Evolutionary conservation across 2,888 invertebrate genomes (phyloP).

Genomic region (Noctua pronuba): DNA sequence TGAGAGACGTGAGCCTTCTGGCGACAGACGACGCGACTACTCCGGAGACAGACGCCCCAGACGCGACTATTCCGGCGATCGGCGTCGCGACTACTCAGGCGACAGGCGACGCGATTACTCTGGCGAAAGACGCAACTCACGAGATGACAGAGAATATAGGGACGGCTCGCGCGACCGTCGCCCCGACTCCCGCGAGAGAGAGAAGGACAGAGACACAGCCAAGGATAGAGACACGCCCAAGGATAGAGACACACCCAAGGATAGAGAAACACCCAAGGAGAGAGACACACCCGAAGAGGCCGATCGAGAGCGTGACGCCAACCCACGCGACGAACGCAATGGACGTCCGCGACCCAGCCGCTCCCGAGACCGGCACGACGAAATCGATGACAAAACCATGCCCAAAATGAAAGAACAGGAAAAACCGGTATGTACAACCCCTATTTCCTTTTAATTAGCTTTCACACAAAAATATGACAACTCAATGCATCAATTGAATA

Average conservation of each 20-base stretch:
- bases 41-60: slow-evolving; percentile 58
- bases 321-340: slow-evolving; percentile 73
- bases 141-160: slow-evolving; percentile 43
- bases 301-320: slow-evolving; percentile 34
- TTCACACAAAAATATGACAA: not conserved
- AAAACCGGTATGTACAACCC: slow-evolving; percentile 91
- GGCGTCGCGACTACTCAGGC: slow-evolving; percentile 56
- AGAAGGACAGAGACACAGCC: slow-evolving; percentile 36
- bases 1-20: slow-evolving; percentile 61
- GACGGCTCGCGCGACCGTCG: slow-evolving; percentile 60
- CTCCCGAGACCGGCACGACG: slow-evolving; percentile 78
- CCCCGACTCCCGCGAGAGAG: slow-evolving; percentile 55
- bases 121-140: slow-evolving; percentile 51
- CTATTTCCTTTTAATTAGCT: not conserved
- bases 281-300: slow-evolving; percentile 6
- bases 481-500: not conserved
- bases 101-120: slow-evolving; percentile 59
- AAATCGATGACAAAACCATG: slow-evolving; percentile 86
- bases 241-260: slow-evolving; percentile 25
- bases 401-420: slow-evolving; percentile 94
- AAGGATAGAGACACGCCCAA: slow-evolving; percentile 36
- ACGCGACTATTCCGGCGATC: slow-evolving; percentile 63
- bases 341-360: slow-evolving; percentile 79
- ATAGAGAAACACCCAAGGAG: slow-evolving; percentile 5
- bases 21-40: slow-evolving; percentile 59